Base-by-base conservation (phyloP, 2,113 vertebrate species). In the Rhinopithecus roxellana region DNA sequence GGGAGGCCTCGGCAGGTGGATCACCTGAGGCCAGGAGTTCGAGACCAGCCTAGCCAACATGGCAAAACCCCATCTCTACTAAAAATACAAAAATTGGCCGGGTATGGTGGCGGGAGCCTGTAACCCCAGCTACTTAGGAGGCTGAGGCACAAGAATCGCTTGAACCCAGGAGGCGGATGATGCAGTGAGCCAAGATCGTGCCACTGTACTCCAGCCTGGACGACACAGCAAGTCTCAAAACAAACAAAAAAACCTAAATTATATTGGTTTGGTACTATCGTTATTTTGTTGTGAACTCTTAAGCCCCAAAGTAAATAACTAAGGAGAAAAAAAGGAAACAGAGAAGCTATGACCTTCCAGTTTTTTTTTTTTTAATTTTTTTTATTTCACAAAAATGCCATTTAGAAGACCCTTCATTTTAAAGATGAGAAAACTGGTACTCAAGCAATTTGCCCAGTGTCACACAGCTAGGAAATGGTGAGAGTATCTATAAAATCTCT, bases 201-300 rank as follows among this genome's bases (percentile, higher is more conserved):
- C 27, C 61, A 64, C 13, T 64, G 61, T 27, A 64, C 61, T 64
- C 27, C 61, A 64, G 61, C 61, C 61, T 64, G 12, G 27, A 12
- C 2, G 27, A 64, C 12, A 32, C 12, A 64, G 61, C 27, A 6
- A 64, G 61, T 64, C 61, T 13, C 22, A 64, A 64, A 64, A 64
- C 27, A 64, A 30, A 64, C 27, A 64, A 64, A 64, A 61, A 95
- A 16, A 95, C 11, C 40, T 95, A 87, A 84, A 70, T 67, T 87
- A 38, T 86, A 87, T 96, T 81, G 50, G 59, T 93, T 85, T 85
- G 55, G 52, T 96, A 48, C 52, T 43, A 7, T 96, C 16, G 93
- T 78, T 57, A 90, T 90, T 96, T 87, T 92, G 40, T 55, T 91
- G 13, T 92, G 72, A 96, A 91, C 18, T 52, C 40, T 81, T 67